Base-by-base conservation (phyloP, 2,888 invertebrate species). In the Stenotaenia linearis region DNA sequence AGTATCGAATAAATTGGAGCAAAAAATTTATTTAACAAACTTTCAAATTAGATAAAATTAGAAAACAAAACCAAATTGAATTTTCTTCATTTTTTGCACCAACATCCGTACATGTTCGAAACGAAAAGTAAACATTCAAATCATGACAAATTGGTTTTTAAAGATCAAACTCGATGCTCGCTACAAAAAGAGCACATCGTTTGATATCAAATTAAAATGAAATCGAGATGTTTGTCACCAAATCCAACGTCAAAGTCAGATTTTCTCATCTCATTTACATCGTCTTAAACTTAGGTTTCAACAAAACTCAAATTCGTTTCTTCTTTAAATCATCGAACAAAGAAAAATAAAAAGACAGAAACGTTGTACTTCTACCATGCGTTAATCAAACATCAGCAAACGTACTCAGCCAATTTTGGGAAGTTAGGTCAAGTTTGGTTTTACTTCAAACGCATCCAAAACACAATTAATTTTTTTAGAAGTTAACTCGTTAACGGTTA, bases 391-490 rank as follows among this genome's bases (percentile, higher is more conserved):
- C 61, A 12, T 61, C 61, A 61, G 45, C 18, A 61, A 61, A 61
- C 10, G 10, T 61, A 25, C 25, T 61, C 61, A 61, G 61, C 61
- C 61, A 61, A 61, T 25, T 61, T 61, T 28, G 23, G 12, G 28
- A 61, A 61, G 61, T 61, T 61, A 61, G 61, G 61, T 61, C 61
- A 61, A 61, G 61, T 61, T 61, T 61, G 61, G 61, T 61, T 61
- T 23, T 15, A 25, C 25, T 23, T 61, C 15, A 50, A 56, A 1
- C 37, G 37, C 9, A 37, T 12, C 37, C 37, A 10, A 37, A 37
- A 37, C 15, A 37, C 1, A 37, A 12, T 37, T 9, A 37, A 37
- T 45, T 45, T 45, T 45, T n/a, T 12, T n/a, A n/a, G 1, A 9
- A 37, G 37, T 37, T 37, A 37, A 37, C 37, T 37, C 15, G 9